Evolutionary conservation across 2,888 invertebrate species (phyloP).

Genomic region (Mellilla xanthometata): DNA sequence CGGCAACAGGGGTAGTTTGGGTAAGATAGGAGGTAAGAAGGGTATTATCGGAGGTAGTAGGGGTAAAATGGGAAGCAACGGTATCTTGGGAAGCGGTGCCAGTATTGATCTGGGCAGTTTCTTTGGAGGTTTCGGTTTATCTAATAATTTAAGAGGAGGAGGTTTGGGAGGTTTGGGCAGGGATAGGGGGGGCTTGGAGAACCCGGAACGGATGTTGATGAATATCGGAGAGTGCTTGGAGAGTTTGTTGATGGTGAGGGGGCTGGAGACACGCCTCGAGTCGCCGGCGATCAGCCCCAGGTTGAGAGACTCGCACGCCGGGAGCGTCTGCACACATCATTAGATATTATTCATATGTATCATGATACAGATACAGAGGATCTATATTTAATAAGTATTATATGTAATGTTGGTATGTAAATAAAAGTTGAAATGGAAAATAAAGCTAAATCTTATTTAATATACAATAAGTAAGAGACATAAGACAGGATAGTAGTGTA

Average conservation of each 20-base stretch:
- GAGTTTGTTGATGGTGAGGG: slow-evolving; percentile 45
- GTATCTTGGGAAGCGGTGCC: slow-evolving; percentile 33
- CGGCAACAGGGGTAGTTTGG: slow-evolving; percentile 33
- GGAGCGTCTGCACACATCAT: too few species aligned
- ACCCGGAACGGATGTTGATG: slow-evolving; percentile 47
- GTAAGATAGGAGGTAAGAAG: slow-evolving; percentile 32
- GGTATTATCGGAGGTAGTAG: slow-evolving; percentile 33
- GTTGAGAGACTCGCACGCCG: too few species aligned
- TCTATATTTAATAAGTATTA: too few species aligned
- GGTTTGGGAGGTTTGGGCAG: slow-evolving; percentile 36
- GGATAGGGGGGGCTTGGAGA: slow-evolving; percentile 26
- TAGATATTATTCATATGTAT: too few species aligned
- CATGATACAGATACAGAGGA: too few species aligned
- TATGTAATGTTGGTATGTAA: too few species aligned
- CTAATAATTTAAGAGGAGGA: slow-evolving; percentile 24
- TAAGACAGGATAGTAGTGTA: too few species aligned
- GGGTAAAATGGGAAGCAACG: slow-evolving; percentile 32
- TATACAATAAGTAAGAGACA: too few species aligned
- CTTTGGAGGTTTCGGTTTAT: slow-evolving; percentile 19
- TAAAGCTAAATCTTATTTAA: too few species aligned
- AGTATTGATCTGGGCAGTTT: slow-evolving; percentile 29
- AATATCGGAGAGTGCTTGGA: slow-evolving; percentile 48
- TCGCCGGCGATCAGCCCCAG: slow-evolving; percentile 53
- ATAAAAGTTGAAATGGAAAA: too few species aligned
- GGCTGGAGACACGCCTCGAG: slow-evolving; percentile 40